Base-by-base conservation (phyloP, 2,888 invertebrate species). In the Papilio elwesi region DNA sequence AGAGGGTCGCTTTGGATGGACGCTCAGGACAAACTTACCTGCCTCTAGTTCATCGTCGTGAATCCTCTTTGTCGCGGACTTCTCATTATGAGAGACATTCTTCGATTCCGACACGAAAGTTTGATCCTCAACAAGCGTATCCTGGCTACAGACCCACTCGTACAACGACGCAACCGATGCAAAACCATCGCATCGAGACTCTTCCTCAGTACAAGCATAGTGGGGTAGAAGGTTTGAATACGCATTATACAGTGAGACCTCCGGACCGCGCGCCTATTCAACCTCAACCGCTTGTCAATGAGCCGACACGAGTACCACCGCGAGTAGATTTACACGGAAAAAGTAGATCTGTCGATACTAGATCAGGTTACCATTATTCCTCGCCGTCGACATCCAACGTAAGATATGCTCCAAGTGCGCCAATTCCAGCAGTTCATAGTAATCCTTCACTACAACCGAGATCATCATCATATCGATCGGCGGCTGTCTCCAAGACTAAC, bases 81-180 rank as follows among this genome's bases (percentile, higher is more conserved):
- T 75, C 87, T 48, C 91, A 90, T 78, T 92, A 90, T 78, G 93
- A 93, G 63, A 85, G 92, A 66, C 90, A 90, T 78, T 81, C 88
- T 16, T 74, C 86, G 12, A 82, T 89, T 47, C 86, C 90, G 26
- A 85, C 88, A 73, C 85, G 92, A 74, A 93, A 93, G 77, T 91
- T 92, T 80, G 93, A 93, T 80, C 88, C 85, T 49, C 92, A 94
- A 78, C 92, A 92, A 79, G 87, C 90, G 15, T 93, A 92, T 80
- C 88, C 92, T 8, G 93, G 91, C 7, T 93, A 92, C 75, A 88
- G 92, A 81, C 90, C 90, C 76, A 79, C 86, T 51, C 81, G 85
- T 52, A 74, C 85, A 12, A 77, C 86, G 48, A 77, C 87, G n/a
- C 89, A 88, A 74, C 80, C 90, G 74, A 80, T 87, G 68, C 86